phyloP scores from a whole-genome alignment of 2,113 vertebrate genomes.

The Protomyctophum bolini region DNA sequence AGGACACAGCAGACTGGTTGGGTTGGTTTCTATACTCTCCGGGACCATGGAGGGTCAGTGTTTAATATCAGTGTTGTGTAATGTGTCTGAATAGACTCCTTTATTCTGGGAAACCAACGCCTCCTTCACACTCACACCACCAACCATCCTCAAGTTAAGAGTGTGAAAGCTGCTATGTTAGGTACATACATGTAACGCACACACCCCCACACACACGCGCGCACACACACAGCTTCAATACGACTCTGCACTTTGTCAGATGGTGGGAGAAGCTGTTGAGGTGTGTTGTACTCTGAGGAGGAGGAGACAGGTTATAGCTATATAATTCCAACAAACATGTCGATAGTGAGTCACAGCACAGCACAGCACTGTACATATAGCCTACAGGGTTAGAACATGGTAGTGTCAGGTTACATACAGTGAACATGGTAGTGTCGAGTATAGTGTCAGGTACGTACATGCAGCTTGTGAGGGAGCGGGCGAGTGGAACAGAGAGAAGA shows the following conservation, averaged over 20 bases:
- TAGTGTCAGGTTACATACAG: no score
- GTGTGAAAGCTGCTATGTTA: no score
- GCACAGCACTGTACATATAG: neutral
- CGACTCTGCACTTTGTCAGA: slow-evolving; percentile 13
- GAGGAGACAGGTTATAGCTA: slow-evolving; percentile 20
- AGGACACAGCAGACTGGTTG: no score
- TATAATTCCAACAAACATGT: slow-evolving; percentile 45
- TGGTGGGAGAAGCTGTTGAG: slow-evolving; percentile 28
- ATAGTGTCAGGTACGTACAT: neutral
- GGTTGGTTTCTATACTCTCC: no score
- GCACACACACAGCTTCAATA: slow-evolving; percentile 42
- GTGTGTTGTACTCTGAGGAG: slow-evolving; percentile 17
- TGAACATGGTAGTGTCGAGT: no score
- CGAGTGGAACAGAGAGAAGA: neutral
- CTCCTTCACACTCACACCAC: slow-evolving; percentile 15
- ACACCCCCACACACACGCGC: slow-evolving; percentile 46
- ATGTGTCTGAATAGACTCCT: no score
- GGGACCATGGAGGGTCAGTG: no score
- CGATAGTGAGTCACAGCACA: slow-evolving; percentile 35
- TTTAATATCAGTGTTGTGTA: no score
- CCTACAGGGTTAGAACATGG: neutral
- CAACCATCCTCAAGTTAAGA: no score
- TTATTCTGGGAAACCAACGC: no score
- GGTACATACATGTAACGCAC: neutral
- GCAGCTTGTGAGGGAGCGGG: neutral